Percentiles rank a stretch among this genome's conserved stretches.
Conservation (phyloP, 2,113 vertebrate species). For the Bambusicola thoracicus region DNA sequence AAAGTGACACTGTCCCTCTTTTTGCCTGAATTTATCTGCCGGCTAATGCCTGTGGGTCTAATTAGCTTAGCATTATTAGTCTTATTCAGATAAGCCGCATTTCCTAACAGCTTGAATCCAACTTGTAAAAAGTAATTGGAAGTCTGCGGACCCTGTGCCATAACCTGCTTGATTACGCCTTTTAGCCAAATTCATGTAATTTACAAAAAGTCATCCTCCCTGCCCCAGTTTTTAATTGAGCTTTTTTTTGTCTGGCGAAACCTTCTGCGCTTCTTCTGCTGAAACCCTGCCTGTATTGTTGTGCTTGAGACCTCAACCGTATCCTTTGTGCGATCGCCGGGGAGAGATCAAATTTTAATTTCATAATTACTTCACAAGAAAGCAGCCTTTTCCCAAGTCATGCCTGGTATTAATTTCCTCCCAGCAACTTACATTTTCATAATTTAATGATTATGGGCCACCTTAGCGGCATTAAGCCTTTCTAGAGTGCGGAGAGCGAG, state of each 20-base stretch:
- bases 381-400: constrained; percentile 66
- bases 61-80: constrained; percentile 77
- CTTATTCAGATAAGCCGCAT: constrained; percentile 72
- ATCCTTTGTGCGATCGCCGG: constrained; percentile 56
- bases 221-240: not conserved
- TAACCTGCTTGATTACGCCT: constrained; percentile 61
- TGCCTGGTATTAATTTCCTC: constrained; percentile 76
- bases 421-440: constrained; percentile 72
- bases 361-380: constrained; percentile 79
- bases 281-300: constrained; percentile 21
- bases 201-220: constrained; percentile 16
- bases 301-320: constrained; percentile 7
- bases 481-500: not conserved
- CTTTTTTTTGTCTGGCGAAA: constrained; percentile 46
- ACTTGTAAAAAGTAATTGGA: constrained; percentile 77
- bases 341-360: constrained; percentile 78
- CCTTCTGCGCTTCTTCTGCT: not conserved
- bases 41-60: constrained; percentile 70
- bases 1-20: constrained; percentile 79
- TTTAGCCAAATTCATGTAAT: constrained; percentile 69
- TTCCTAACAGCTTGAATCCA: constrained; percentile 75
- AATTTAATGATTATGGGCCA: constrained; percentile 69
- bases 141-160: constrained; percentile 45
- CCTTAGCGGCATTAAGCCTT: constrained; percentile 44
- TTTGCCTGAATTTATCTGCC: constrained; percentile 72